Evolutionary conservation across 2,797 vertebrate genomes (phyloP), one percentile per base, ranked within the genome.

Genomic region (Helarctos malayanus): DNA sequence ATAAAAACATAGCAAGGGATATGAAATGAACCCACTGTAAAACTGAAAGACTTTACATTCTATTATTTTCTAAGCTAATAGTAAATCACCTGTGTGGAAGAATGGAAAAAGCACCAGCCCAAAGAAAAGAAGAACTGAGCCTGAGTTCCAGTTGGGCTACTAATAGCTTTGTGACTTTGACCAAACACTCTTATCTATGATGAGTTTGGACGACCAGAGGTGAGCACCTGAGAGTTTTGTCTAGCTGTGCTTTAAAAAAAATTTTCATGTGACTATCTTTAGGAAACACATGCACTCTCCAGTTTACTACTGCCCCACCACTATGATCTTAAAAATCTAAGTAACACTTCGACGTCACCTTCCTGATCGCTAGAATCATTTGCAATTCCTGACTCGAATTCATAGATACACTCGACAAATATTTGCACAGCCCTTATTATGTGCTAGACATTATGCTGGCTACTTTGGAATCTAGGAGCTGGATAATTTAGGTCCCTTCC

Each of bases 11-110:
- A 93, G 78, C 79, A n/a, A 96, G 4, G 94, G 57, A 65, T 68
- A 47, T 29, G 23, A 97, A 97, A 71, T 5, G 10, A 97, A 97
- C 84, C 13, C 29, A 35, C 0, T 76, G 19, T 19, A 90, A 93
- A 86, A 83, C 41, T 38, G 35, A 96, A 96, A 91, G n/a, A 73
- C 54, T 87, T 98, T 84, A 91, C 52, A 85, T 81, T 90, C 79
- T 56, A 82, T 57, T 89, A 73, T 88, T 92, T 96, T 94, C 93
- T 92, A 96, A 69, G 80, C 82, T 95, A 96, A 95, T 15, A 89
- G 61, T 45, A 94, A 96, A 90, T 85, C 88, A 81, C 45, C 82
- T 23, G 29, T 11, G 15, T 81, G 68, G 32, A 91, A 94, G 59
- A 94, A 95, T 12, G 21, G 49, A 83, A 97, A 86, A n/a, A 54